Evolutionary conservation across 2,113 vertebrate species (phyloP), one percentile per base, ranked within the genome.

Genomic region (Carollia perspicillata): DNA sequence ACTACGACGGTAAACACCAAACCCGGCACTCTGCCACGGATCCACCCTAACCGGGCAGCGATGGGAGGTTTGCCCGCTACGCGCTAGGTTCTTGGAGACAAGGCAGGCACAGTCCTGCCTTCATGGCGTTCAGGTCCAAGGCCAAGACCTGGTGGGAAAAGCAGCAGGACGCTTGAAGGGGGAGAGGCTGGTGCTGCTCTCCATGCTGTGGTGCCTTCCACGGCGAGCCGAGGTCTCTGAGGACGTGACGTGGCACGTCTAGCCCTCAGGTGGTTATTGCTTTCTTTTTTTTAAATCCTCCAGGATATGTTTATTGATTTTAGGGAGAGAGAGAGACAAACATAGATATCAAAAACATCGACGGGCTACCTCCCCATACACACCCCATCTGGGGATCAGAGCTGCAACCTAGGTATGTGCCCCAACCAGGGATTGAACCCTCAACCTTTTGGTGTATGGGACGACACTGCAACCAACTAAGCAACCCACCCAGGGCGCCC

Each of bases 201-300:
- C 4, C 12, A 14, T 0, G 37, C 63, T 2, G 20, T 3, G 0
- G 9, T 4, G 1, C 6, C 0, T 11, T 8, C 37, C 3, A 2
- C 0, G 5, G 33, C 30, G 3, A 44, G 16, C 0, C 0, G 30
- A 44, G 53, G 12, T 7, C 47, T 20, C 86, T n/a, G n/a, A 66
- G 0, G 5, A 18, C 37, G 0, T 3, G 69, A 37, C 1, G 8
- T 14, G 1, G 42, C 11, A 1, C 0, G 12, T 63, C 60, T 8
- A 63, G 60, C 60, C 60, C 28, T 63, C 28, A 30, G 60, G 60
- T 30, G 3, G 58, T 63, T 63, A 12, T 13, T 60, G 55, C 10
- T 60, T 30, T 22, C 18, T 22, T 60, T 60, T 60, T 60, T 14
- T 5, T 74, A 44, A 74, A 75, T 75, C 42, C 72, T 74, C 26